Conservation (phyloP, 1,140 invertebrate genomes). For the Batillaria attramentaria region DNA sequence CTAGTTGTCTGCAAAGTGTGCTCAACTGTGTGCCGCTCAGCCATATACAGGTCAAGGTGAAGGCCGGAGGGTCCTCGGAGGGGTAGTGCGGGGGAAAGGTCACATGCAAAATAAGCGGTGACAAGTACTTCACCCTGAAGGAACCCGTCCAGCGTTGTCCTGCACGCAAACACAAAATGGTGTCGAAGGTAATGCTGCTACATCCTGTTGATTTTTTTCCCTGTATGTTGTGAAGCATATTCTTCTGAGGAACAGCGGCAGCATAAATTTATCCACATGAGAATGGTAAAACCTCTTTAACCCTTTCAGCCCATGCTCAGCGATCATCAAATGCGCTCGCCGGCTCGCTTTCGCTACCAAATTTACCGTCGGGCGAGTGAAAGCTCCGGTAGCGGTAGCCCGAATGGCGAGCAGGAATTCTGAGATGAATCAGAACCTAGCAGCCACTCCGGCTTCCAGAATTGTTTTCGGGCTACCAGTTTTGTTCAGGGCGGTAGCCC, state of each 20-base stretch:
- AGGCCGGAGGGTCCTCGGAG: slow-evolving; percentile 45
- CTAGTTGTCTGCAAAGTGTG: slow-evolving; percentile 46
- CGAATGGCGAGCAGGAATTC: too few species aligned
- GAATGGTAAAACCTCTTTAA: not conserved
- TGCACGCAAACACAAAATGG: slow-evolving; percentile 7
- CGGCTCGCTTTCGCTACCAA: too few species aligned
- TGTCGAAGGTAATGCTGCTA: not conserved
- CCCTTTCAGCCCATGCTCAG: not conserved
- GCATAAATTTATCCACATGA: not conserved
- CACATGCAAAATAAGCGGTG: slow-evolving; percentile 48
- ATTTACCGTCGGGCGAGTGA: too few species aligned
- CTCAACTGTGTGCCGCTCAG: slow-evolving; percentile 43
- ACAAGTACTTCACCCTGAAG: slow-evolving; percentile 47
- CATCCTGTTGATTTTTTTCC: not conserved
- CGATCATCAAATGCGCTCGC: too few species aligned
- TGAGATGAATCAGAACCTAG: too few species aligned
- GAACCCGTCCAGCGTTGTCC: slow-evolving; percentile 47
- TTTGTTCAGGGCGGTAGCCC: too few species aligned
- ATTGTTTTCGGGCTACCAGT: too few species aligned
- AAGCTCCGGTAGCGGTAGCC: too few species aligned
- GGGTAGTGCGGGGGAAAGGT: slow-evolving; percentile 57
- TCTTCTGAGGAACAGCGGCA: not conserved
- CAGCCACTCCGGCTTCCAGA: too few species aligned
- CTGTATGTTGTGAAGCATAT: not conserved
- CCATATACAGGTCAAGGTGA: slow-evolving; percentile 52